Evolutionary conservation across 1,140 invertebrate genomes (phyloP).

Genomic region (Drosophila hydei): DNA sequence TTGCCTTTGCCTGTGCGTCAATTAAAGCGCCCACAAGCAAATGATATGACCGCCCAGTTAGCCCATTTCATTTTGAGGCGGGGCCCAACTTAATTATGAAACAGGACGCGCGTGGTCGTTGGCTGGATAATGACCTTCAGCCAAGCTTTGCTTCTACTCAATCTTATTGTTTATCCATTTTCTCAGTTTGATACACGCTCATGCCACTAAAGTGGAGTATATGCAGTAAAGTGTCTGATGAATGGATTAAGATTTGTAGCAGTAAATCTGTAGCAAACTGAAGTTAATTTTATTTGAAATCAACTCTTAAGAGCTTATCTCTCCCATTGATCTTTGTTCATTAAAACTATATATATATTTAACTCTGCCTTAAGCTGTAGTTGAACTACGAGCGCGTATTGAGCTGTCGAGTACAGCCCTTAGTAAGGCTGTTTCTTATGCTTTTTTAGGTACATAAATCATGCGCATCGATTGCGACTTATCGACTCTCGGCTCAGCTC

Average conservation of each 20-base stretch:
- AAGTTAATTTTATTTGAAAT: too few species aligned
- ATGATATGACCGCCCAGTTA: constrained; percentile 32
- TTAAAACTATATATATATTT: too few species aligned
- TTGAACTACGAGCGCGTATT: too few species aligned
- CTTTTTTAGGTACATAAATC: constrained; percentile 46
- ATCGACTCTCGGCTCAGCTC: constrained; percentile 16
- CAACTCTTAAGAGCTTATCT: too few species aligned
- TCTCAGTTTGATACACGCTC: background rate
- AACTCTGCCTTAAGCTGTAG: too few species aligned
- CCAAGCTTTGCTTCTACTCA: background rate
- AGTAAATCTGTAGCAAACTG: too few species aligned
- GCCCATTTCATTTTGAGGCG: constrained; percentile 20
- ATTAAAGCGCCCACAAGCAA: constrained; percentile 62
- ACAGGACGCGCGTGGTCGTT: constrained; percentile 36
- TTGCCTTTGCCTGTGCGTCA: constrained; percentile 23
- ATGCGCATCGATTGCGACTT: constrained; percentile 58
- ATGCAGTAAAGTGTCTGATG: background rate
- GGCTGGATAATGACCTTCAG: constrained; percentile 40
- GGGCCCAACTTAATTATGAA: constrained; percentile 46
- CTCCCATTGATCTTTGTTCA: too few species aligned
- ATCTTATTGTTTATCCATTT: constrained; percentile 21
- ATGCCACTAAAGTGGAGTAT: background rate
- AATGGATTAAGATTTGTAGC: too few species aligned
- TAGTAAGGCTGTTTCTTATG: background rate
- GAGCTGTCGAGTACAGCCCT: too few species aligned